Conservation (phyloP, 1,140 invertebrate genomes). For the Fopius arisanus region DNA sequence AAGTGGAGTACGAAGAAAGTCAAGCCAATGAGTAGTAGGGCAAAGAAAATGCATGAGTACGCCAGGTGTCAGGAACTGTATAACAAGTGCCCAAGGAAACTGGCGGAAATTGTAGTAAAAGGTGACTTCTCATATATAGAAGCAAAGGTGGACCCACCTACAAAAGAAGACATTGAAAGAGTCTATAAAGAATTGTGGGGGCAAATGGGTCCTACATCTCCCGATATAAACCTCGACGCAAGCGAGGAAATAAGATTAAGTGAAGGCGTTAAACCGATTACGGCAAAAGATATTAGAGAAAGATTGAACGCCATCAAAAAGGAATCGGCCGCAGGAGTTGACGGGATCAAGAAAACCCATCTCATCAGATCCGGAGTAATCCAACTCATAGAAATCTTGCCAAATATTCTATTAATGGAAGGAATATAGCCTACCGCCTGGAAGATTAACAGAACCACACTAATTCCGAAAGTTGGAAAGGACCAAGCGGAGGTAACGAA, state of each 20-base stretch:
- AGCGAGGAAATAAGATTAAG: too few relatives aligned
- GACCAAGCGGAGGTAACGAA: conserved; percentile 27
- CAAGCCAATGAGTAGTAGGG: background rate
- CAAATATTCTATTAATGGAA: conserved; percentile 26
- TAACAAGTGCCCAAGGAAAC: conserved; percentile 21
- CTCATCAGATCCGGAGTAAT: background rate
- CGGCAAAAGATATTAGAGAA: background rate
- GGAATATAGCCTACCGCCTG: conserved; percentile 31
- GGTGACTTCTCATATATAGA: conserved; percentile 5
- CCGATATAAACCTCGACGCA: background rate
- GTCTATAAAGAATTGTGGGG: conserved; percentile 27
- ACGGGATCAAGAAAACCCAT: conserved; percentile 27
- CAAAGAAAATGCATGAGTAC: background rate
- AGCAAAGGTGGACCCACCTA: background rate
- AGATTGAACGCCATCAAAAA: conserved; percentile 2
- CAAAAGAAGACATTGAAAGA: background rate
- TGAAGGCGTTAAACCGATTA: conserved; percentile 16
- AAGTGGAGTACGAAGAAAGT: background rate
- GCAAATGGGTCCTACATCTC: background rate
- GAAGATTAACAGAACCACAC: conserved; percentile 40
- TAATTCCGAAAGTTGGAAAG: conserved; percentile 43
- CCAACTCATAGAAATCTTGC: conserved; percentile 3
- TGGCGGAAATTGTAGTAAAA: conserved; percentile 13
- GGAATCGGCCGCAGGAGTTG: conserved; percentile 25
- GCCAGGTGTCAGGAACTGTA: conserved; percentile 24